These are phyloP conservation scores for Hydrolagus colliei DNA, from an alignment of 2,797 vertebrate species.

Conservation along the genomic window DNA sequence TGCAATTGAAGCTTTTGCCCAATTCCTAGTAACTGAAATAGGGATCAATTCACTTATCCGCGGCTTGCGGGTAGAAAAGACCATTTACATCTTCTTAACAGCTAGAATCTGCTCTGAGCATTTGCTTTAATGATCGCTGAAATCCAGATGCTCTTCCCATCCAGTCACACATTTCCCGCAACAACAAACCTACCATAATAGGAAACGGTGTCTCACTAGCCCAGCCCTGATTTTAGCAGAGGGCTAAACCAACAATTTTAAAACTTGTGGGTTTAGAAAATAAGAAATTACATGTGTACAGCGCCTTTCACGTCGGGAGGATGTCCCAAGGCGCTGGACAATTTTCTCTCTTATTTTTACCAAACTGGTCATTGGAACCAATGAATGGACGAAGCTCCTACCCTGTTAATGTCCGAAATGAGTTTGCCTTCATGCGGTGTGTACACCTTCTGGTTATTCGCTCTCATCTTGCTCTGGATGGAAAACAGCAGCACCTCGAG, in stretches of 20 bases:
- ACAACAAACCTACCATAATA: background rate
- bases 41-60: background rate
- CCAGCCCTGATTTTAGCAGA: background rate
- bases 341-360: background rate
- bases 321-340: no score
- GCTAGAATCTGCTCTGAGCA: background rate
- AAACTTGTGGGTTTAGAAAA: background rate
- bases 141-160: background rate
- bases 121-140: background rate
- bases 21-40: no score
- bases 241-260: background rate
- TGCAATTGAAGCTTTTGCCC: background rate
- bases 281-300: no score
- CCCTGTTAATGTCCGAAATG: conserved; percentile 94
- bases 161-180: no score
- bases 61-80: background rate
- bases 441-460: conserved; percentile 94
- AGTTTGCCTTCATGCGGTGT: conserved; percentile 85
- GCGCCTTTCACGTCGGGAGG: no score
- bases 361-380: background rate
- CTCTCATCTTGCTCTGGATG: conserved; percentile 94
- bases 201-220: background rate
- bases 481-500: conserved; percentile 93
- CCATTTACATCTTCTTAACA: background rate
- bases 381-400: conserved; percentile 42